Evolutionary conservation across 2,888 invertebrate species (phyloP).

Genomic region (Epicampocera succincta): DNA sequence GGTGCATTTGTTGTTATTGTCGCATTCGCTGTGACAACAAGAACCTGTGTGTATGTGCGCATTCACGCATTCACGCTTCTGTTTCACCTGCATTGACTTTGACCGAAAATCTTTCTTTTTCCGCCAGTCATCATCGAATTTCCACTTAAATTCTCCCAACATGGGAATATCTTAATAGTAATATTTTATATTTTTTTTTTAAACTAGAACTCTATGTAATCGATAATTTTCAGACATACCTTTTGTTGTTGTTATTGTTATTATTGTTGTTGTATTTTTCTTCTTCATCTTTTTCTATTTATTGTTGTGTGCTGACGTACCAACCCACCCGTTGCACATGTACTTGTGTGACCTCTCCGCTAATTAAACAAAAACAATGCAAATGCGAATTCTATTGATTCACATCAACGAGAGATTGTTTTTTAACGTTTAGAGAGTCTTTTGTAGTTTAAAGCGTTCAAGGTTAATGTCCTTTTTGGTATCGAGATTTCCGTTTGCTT

Average conservation of each 20-base stretch:
- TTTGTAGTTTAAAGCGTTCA: conserved; percentile 19
- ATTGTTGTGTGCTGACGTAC: conserved; percentile 42
- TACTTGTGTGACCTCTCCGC: conserved; percentile 53
- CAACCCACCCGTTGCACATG: conserved; percentile 55
- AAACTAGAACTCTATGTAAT: conserved; percentile 30
- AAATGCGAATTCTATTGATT: conserved; percentile 34
- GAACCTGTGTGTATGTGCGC: not conserved
- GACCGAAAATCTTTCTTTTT: no score
- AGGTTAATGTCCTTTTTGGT: conserved; percentile 41
- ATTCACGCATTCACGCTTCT: not conserved
- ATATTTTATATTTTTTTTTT: no score
- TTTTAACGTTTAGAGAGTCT: conserved; percentile 10
- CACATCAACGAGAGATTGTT: conserved; percentile 17
- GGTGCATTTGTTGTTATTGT: conserved; percentile 50
- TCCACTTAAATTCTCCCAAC: not conserved
- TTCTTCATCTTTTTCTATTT: no score
- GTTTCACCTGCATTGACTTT: no score
- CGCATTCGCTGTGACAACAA: conserved; percentile 46
- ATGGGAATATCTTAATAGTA: no score
- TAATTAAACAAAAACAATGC: conserved; percentile 54
- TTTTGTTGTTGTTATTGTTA: conserved; percentile 14
- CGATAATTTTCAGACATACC: conserved; percentile 40
- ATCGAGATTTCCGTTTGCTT: no score
- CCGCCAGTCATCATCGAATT: no score
- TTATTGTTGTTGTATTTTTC: no score